Evolutionary conservation across 2,888 invertebrate species (phyloP).

Genomic region (Agrotis segetum): DNA sequence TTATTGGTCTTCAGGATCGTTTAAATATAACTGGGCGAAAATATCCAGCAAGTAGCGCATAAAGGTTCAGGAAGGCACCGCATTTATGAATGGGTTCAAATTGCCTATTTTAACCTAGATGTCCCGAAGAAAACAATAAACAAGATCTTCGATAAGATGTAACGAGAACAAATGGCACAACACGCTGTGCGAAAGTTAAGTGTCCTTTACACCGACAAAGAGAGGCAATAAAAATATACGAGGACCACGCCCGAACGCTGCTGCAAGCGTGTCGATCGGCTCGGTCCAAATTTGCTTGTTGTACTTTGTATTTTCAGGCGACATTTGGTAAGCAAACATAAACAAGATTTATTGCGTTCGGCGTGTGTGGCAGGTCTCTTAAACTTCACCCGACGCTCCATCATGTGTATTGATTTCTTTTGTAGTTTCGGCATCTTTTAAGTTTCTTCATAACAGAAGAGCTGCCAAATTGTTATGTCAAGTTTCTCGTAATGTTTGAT

Average conservation of each 20-base stretch:
- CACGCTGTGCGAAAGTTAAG: constrained; percentile 77
- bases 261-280: constrained; percentile 80
- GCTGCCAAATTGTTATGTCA: constrained; percentile 32
- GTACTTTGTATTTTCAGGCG: constrained; percentile 78
- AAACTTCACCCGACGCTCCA: constrained; percentile 70
- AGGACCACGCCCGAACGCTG: constrained; percentile 79
- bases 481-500: constrained; percentile 9
- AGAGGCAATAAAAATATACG: constrained; percentile 82
- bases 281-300: constrained; percentile 78
- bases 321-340: constrained; percentile 87
- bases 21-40: constrained; percentile 69
- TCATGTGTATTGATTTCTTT: constrained; percentile 72
- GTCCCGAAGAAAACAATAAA: constrained; percentile 59
- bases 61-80: constrained; percentile 20
- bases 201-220: constrained; percentile 78
- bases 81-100: constrained; percentile 20
- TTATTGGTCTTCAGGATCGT: constrained; percentile 70
- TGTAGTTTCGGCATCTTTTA: constrained; percentile 55
- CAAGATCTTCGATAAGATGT: constrained; percentile 67
- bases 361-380: constrained; percentile 81
- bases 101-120: constrained; percentile 23
- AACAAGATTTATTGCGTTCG: constrained; percentile 84
- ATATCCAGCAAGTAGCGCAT: constrained; percentile 34
- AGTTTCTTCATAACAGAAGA: constrained; percentile 34
- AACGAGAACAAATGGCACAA: constrained; percentile 73